Evolutionary conservation across 2,797 vertebrate species (phyloP), one percentile per base, ranked within the genome.

Genomic region (Clamator glandarius): DNA sequence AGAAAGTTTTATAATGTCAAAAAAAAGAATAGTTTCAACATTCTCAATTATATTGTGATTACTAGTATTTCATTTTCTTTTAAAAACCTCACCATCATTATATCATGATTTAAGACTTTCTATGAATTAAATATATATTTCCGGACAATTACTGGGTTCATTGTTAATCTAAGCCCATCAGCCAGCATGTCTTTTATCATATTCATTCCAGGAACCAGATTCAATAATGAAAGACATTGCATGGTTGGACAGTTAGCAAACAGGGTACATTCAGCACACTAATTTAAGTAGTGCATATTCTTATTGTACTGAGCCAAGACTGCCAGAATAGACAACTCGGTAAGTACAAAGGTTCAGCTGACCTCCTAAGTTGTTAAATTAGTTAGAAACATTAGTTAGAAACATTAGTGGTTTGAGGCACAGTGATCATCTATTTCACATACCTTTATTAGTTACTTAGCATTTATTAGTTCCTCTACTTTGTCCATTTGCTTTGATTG

Each of bases 51-150:
- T 95, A 95, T 85, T 95, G 93, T 93, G 95, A 95, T 95, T 95
- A 96, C 94, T 89, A 89, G 55, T 91, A 96, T 96, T 97, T 95
- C 84, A 97, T 95, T 94, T 97, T 95, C 76, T 96, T 96, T 95
- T 96, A 92, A 95, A 93, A 96, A 95, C 24, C 55, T 95, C 85
- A 79, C 42, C 82, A 95, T 96, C 94, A 93, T 83, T 95, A 78
- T 95, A 87, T 61, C 93, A 87, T 95, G 95, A 97, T 96, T 97
- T 92, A 97, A 96, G 89, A 90, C 87, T 61, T 96, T 96, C 96
- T 96, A 91, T 97, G 92, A 97, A 95, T 96, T 97, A 96, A 97
- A 91, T 96, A 92, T 95, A 96, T 96, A 96, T 96, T 97, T 97
- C 95, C 82, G 84, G 86, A 93, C 94, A 97, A 96, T 97, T 96